Conservation (phyloP, 23 tunicate species). For the Trididemnum nubilum region DNA sequence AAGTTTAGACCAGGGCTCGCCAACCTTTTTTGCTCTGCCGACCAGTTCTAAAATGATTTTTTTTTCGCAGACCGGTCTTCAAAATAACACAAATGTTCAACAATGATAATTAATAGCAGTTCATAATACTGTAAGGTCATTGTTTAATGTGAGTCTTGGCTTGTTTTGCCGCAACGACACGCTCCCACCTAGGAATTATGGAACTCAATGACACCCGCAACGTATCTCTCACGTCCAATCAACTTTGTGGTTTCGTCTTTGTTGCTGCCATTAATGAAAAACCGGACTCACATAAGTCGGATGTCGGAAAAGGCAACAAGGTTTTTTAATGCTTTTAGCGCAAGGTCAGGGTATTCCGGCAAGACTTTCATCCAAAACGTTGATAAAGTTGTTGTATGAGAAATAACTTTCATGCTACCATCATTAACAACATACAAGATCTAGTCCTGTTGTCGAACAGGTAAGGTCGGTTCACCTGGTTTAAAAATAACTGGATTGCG, state of each 20-base stretch:
- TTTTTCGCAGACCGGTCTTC: conserved; percentile 33
- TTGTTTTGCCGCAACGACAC: conserved; percentile 33
- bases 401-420: conserved; percentile 32
- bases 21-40: conserved; percentile 33
- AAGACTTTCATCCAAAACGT: conserved; percentile 34
- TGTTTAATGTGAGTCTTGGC: conserved; percentile 12
- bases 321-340: conserved; percentile 40
- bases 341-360: conserved; percentile 60
- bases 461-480: too few species aligned
- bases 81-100: conserved; percentile 22
- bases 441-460: conserved; percentile 29
- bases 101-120: conserved; percentile 15
- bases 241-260: conserved; percentile 41
- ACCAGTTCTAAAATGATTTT: conserved; percentile 15
- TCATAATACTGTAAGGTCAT: too few species aligned
- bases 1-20: conserved; percentile 28
- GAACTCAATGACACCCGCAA: conserved; percentile 36
- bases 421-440: conserved; percentile 39
- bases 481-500: background rate
- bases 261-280: conserved; percentile 54
- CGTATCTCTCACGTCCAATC: conserved; percentile 39
- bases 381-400: conserved; percentile 41
- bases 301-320: conserved; percentile 41
- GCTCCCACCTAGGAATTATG: conserved; percentile 30
- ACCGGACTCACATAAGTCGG: conserved; percentile 28